These are phyloP conservation scores for Apis mellifera DNA, from an alignment of 1,140 invertebrate genomes.

Conservation along the genomic window Amel_HAv3.1 CM009936.2:5924501-5925000, in stretches of 20 bases:
- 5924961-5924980: conserved; percentile 55
- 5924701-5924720: no score
- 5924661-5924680: no score
- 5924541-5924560: no score
- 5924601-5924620: no score
- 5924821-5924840: conserved; percentile 28
- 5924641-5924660: no score
- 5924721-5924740: no score
- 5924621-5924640: no score
- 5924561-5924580: no score
- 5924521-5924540: no score
- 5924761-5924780: neutral
- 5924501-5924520: no score
- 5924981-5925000: conserved; percentile 26
- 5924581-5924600: no score
- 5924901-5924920: conserved; percentile 25
- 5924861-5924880: conserved; percentile 47
- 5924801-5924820: conserved; percentile 47
- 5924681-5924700: no score
- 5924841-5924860: neutral
- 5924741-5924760: neutral
- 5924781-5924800: neutral
- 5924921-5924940: neutral
- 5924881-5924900: conserved; percentile 41
- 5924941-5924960: conserved; percentile 47